Base-by-base conservation (phyloP, 2,888 invertebrate species). In the Cephus runcator region DNA sequence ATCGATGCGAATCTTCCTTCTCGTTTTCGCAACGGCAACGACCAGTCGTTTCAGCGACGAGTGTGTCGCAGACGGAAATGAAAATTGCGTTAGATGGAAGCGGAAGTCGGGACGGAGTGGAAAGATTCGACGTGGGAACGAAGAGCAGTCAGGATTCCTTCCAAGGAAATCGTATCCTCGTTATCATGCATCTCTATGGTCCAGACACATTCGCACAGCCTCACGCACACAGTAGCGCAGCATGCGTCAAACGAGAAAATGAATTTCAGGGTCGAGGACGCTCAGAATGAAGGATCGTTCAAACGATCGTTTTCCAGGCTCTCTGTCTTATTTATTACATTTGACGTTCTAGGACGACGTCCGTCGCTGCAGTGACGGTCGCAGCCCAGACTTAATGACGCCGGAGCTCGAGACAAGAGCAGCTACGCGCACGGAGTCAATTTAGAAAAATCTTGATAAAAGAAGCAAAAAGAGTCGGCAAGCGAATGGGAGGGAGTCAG, bases 401-500 rank as follows among this genome's bases (percentile, higher is more conserved):
- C 2, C 73, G n/a, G 40, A 35, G 76, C 23, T n/a, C n/a, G n/a
- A n/a, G n/a, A n/a, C n/a, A n/a, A n/a, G n/a, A n/a, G n/a, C n/a
- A n/a, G 35, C 35, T 35, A 31, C 23, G n/a, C 36, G n/a, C 31
- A 34, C 56, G 35, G 35, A 77, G 69, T 30, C n/a, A 73, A 33
- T 76, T 31, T 69, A 34, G 23, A 69, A 74, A 23, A 75, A 74
- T 56, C 75, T 69, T 34, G 33, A n/a, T 75, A 76, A 75, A 74
- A 69, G 73, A 30, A 31, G 34, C 36, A 30, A 76, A 30, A 76
- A 78, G 77, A 78, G 68, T 74, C 77, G 73, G 74, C 15, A 76
- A 69, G 75, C 11, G 11, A 34, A 34, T 35, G 36, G 36, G 74
- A 34, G 33, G n/a, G 31, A 71, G 69, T 73, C 40, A 1, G 34